Evolutionary conservation across 2,113 vertebrate genomes (phyloP).

Genomic region (Zootoca vivipara): DNA sequence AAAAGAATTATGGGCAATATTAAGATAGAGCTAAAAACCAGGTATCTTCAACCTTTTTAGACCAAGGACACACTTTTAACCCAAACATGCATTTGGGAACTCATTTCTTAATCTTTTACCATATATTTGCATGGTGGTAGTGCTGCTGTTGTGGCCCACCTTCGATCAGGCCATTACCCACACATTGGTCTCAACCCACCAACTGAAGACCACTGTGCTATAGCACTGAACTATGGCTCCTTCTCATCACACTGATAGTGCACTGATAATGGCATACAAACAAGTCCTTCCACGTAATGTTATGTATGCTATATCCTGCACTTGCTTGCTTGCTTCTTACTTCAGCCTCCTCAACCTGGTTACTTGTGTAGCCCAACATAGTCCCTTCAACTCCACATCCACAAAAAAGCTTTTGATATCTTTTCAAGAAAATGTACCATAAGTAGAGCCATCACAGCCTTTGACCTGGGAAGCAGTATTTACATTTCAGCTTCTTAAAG

Average conservation of each 20-base stretch:
- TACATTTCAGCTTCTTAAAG: constrained; percentile 76
- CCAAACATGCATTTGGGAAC: no score
- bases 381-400: not conserved
- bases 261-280: not conserved
- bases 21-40: not conserved
- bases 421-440: constrained; percentile 49
- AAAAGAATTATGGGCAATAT: not conserved
- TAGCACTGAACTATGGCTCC: not conserved
- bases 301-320: not conserved
- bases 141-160: no score
- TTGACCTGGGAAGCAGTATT: constrained; percentile 63
- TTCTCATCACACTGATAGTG: not conserved
- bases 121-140: no score
- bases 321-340: not conserved
- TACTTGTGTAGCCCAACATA: not conserved
- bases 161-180: no score
- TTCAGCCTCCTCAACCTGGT: not conserved
- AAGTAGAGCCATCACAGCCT: constrained; percentile 56
- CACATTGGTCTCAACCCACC: no score
- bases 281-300: not conserved
- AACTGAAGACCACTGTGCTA: not conserved
- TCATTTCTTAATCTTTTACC: no score
- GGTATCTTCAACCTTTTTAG: no score
- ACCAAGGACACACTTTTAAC: no score
- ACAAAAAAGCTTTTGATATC: constrained; percentile 11